A percentile compares a stretch with the other conserved stretches of the same genome.
Conservation (phyloP, 2,113 vertebrate genomes). For the Melanerpes formicivorus region DNA sequence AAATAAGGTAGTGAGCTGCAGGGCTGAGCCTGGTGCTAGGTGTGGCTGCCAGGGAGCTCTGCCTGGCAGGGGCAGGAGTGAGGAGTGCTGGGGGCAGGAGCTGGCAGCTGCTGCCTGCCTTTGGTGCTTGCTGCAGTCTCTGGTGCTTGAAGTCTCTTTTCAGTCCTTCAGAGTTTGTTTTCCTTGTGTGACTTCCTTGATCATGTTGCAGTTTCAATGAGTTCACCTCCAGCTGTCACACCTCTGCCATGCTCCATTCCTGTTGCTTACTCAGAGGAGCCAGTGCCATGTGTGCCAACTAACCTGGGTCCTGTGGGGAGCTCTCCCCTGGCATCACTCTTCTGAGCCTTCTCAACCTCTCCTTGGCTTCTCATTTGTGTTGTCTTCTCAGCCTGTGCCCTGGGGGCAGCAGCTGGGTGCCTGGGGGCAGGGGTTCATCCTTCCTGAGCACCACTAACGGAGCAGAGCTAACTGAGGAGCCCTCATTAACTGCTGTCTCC, state of each 20-base stretch:
- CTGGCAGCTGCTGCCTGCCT: slow-evolving; percentile 40
- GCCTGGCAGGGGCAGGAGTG: not conserved
- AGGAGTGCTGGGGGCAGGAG: not conserved
- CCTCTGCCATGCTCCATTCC: slow-evolving; percentile 71
- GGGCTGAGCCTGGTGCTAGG: not conserved
- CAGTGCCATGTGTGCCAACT: slow-evolving; percentile 62
- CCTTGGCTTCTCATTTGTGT: slow-evolving; percentile 19
- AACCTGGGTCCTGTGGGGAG: slow-evolving; percentile 19
- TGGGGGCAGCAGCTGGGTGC: slow-evolving; percentile 12
- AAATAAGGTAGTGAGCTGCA: slow-evolving; percentile 90
- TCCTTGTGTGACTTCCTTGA: slow-evolving; percentile 34
- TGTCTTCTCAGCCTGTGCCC: slow-evolving; percentile 34
- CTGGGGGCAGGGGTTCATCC: not conserved
- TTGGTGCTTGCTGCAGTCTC: slow-evolving; percentile 33
- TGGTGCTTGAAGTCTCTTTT: slow-evolving; percentile 46
- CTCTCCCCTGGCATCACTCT: not conserved
- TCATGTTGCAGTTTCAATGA: slow-evolving; percentile 36
- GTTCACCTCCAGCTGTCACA: slow-evolving; percentile 50
- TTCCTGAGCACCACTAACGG: slow-evolving; percentile 9
- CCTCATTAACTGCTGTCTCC: slow-evolving; percentile 49
- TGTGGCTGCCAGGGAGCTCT: not conserved
- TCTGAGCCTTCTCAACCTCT: slow-evolving; percentile 24
- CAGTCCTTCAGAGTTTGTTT: slow-evolving; percentile 10
- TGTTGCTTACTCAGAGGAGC: slow-evolving; percentile 27
- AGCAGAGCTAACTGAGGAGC: not conserved